phyloP scores from a whole-genome alignment of 2,797 vertebrate species.

The Pteropus rufus region DNA sequence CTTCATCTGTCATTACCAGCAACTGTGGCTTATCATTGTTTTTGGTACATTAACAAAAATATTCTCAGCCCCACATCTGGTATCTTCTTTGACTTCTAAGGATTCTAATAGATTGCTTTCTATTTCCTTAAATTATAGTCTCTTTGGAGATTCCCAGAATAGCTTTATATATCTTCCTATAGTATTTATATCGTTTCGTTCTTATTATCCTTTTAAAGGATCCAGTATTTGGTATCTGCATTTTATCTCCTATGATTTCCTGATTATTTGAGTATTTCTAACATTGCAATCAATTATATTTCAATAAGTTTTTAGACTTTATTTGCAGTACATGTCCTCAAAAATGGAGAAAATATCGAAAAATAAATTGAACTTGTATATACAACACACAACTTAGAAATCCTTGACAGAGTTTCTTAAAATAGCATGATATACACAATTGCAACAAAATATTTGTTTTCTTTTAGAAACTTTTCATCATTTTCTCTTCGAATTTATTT shows the following conservation, averaged over 20 bases:
- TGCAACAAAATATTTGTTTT: background rate
- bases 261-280: background rate
- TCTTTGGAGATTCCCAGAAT: background rate
- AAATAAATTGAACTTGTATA: background rate
- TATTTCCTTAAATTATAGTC: background rate
- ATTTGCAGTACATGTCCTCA: background rate
- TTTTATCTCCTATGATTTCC: background rate
- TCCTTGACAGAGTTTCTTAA: background rate
- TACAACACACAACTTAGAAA: background rate
- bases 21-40: background rate
- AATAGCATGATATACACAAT: background rate
- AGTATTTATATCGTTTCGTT: background rate
- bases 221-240: background rate
- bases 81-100: background rate
- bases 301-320: background rate
- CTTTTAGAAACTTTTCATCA: background rate
- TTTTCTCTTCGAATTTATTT: constrained; percentile 15
- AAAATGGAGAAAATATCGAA: background rate
- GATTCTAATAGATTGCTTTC: background rate
- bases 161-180: background rate
- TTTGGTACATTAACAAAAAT: background rate
- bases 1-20: background rate
- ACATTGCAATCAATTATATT: background rate
- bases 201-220: background rate
- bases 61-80: background rate